Evolutionary conservation across 2,888 invertebrate species (phyloP).

Genomic region (Strigamia maritima): DNA sequence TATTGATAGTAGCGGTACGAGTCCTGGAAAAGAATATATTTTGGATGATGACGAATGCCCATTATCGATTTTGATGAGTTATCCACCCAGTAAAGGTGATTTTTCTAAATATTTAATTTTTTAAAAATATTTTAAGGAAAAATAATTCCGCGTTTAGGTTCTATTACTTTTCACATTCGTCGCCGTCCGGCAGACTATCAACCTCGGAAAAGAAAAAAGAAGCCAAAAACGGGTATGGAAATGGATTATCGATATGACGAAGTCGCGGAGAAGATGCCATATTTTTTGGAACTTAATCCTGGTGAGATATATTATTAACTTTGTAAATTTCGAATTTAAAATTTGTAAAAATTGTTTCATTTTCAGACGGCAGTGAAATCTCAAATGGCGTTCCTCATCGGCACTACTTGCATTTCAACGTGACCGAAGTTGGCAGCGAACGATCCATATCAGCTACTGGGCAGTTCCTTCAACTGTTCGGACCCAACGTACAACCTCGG

Average conservation of each 20-base stretch:
- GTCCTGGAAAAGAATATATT: conserved; percentile 68
- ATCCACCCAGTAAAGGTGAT: conserved; percentile 59
- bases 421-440: conserved; percentile 73
- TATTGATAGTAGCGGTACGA: conserved; percentile 46
- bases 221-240: conserved; percentile 54
- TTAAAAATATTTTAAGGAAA: conserved; percentile 41
- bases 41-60: conserved; percentile 98
- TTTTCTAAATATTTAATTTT: not conserved
- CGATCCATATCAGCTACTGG: conserved; percentile 50
- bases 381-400: conserved; percentile 55
- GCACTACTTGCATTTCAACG: conserved; percentile 61
- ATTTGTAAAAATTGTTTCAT: conserved; percentile 38
- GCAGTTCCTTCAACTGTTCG: conserved; percentile 60
- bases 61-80: conserved; percentile 86
- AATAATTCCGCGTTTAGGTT: conserved; percentile 68
- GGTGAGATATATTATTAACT: conserved; percentile 50
- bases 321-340: not conserved
- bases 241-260: conserved; percentile 40
- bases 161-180: conserved; percentile 95
- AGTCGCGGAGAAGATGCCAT: conserved; percentile 56
- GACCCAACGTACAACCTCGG: conserved; percentile 86
- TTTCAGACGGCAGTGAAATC: conserved; percentile 58
- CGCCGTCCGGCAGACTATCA: conserved; percentile 86
- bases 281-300: conserved; percentile 77
- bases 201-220: conserved; percentile 84